A percentile compares a stretch with the other conserved stretches of the same genome.
Conservation (phyloP, 1,140 invertebrate species). For the Leptoteleia sp. region DNA sequence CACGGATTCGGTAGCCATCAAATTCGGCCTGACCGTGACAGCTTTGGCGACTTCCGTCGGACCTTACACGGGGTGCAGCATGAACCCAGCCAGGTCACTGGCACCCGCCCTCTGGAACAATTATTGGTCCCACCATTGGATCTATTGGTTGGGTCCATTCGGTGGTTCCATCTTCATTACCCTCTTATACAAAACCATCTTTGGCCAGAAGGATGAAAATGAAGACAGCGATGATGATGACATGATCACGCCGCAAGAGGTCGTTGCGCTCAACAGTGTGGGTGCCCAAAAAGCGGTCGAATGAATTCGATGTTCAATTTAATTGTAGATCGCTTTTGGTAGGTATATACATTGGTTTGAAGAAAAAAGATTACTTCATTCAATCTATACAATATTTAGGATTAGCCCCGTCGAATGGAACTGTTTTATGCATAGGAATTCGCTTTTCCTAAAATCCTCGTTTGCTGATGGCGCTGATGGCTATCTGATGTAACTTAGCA, state of each 20-base stretch:
- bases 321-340: not conserved
- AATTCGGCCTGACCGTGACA: slow-evolving; percentile 81
- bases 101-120: slow-evolving; percentile 88
- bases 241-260: slow-evolving; percentile 59
- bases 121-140: slow-evolving; percentile 87
- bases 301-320: slow-evolving; percentile 6
- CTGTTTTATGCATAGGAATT: too few species aligned
- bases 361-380: too few species aligned
- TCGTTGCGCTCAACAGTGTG: slow-evolving; percentile 72
- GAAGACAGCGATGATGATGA: slow-evolving; percentile 29
- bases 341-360: too few species aligned
- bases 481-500: too few species aligned
- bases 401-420: too few species aligned
- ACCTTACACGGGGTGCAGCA: slow-evolving; percentile 87
- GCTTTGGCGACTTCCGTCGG: slow-evolving; percentile 80
- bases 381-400: too few species aligned
- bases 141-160: slow-evolving; percentile 81
- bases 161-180: slow-evolving; percentile 78
- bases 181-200: slow-evolving; percentile 75
- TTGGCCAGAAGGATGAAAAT: slow-evolving; percentile 39
- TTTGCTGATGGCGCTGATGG: too few species aligned
- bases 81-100: slow-evolving; percentile 91
- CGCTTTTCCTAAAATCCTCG: too few species aligned
- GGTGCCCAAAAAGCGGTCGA: slow-evolving; percentile 65
- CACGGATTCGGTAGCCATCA: slow-evolving; percentile 80